Base-by-base conservation (phyloP, 2,113 vertebrate genomes). In the Jacana jacana region DNA sequence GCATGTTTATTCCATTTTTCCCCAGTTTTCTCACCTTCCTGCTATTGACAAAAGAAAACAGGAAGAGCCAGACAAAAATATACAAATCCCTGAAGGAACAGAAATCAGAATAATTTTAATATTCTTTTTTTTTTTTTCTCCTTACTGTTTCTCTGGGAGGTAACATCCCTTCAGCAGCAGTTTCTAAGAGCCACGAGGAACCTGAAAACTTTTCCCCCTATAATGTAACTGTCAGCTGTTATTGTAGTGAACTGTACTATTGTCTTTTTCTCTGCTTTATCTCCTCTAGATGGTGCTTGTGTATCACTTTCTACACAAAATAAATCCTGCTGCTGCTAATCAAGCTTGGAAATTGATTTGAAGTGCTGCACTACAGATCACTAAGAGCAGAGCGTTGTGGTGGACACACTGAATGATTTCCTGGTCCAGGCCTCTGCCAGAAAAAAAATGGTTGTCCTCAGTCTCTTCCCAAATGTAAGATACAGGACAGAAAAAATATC, bases 271-370 rank as follows among this genome's bases (percentile, higher is more conserved):
- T 76, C 11, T 18, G 40, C 31, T 82, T 73, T 48, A 22, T 60
- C 72, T 63, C 96, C 97, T 95, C 89, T 97, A 97, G 97, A 55
- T 97, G 96, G 96, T 91, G 97, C 92, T 82, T 93, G 54, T 71
- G 93, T 63, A 87, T 71, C 42, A 78, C 20, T 78, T 88, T 88
- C 82, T 60, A 18, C 37, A 42, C 42, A 39, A 68, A 75, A 70
- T 77, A 66, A 81, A 63, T 68, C 33, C 27, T 13, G 17, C 24
- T 68, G 31, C 28, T 3, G 2, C 46, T 88, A 49, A 48, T 84
- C 60, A 31, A 51, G 68, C 60, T 86, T 69, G 44, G 60, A 65
- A 89, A 84, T 25, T 6, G 8, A 48, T 80, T 77, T 52, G 14
- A 64, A 95, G 13, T 44, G 35, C 69, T 71, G 24, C 63, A 10